phyloP scores from a whole-genome alignment of 53 echinoderm and acorn worm species.

The Apostichopus leukothele region DNA sequence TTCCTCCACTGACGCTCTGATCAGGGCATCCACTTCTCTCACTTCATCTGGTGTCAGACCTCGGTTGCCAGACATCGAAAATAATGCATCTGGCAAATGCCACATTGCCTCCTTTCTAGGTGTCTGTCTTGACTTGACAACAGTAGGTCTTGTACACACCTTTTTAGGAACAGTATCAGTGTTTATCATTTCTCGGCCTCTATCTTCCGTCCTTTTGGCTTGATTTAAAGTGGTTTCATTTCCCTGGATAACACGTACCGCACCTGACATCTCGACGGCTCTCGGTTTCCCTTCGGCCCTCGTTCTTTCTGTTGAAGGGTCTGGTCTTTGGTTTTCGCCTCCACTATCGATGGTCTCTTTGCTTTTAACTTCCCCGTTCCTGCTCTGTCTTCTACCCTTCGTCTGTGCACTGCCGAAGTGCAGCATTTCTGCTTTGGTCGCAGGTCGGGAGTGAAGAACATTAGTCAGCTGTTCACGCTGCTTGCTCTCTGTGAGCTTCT shows the following conservation, averaged over 20 bases:
- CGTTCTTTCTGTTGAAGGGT: no score
- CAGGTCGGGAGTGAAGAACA: background rate
- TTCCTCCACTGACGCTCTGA: background rate
- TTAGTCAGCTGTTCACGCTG: background rate
- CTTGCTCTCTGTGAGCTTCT: background rate
- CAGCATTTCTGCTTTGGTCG: background rate
- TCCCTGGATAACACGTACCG: no score
- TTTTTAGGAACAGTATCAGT: background rate
- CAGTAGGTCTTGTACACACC: background rate
- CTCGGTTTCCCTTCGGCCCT: no score
- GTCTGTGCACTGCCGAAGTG: no score
- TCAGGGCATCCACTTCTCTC: background rate
- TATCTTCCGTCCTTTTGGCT: background rate
- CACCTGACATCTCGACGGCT: no score
- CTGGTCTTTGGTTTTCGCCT: no score
- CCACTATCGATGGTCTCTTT: background rate
- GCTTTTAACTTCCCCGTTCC: background rate
- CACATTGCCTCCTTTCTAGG: background rate
- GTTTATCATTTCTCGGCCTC: background rate
- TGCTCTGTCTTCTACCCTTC: no score
- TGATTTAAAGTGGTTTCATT: background rate
- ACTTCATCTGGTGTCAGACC: background rate
- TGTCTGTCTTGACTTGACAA: constrained; percentile 4
- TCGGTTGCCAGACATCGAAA: background rate
- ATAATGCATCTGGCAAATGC: constrained; percentile 2